Conservation (phyloP, 2,113 vertebrate genomes). For the Abramis brama region DNA sequence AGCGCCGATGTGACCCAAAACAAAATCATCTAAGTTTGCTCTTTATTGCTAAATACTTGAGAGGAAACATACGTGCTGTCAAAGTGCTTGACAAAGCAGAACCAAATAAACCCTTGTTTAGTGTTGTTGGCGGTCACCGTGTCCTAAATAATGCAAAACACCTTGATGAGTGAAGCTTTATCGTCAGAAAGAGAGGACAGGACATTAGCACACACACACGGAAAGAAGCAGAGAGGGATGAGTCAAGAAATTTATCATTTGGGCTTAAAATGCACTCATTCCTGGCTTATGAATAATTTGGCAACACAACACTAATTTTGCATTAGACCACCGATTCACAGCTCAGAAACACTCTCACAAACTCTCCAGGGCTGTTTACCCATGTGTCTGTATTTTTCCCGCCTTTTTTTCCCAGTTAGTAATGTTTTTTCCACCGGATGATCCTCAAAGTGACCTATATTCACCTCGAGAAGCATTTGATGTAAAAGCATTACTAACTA, state of each 20-base stretch:
- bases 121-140: conserved; percentile 64
- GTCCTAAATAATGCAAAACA: conserved; percentile 68
- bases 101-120: conserved; percentile 64
- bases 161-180: conserved; percentile 53
- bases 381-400: conserved; percentile 61
- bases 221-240: conserved; percentile 56
- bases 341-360: conserved; percentile 79
- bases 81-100: conserved; percentile 43
- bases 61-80: conserved; percentile 22
- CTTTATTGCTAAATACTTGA: conserved; percentile 31
- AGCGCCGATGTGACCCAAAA: not conserved
- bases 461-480: conserved; percentile 70
- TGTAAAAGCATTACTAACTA: conserved; percentile 35
- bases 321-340: conserved; percentile 85
- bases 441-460: conserved; percentile 74
- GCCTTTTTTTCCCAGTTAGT: conserved; percentile 66
- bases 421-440: conserved; percentile 69
- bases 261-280: conserved; percentile 74
- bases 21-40: not conserved
- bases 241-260: conserved; percentile 72
- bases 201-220: conserved; percentile 38
- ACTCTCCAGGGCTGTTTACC: conserved; percentile 68
- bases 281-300: conserved; percentile 80
- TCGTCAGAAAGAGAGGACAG: conserved; percentile 28
- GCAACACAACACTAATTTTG: conserved; percentile 79